phyloP scores from a whole-genome alignment of 2,888 invertebrate species.

The Hermaeophaga mercurialis region DNA sequence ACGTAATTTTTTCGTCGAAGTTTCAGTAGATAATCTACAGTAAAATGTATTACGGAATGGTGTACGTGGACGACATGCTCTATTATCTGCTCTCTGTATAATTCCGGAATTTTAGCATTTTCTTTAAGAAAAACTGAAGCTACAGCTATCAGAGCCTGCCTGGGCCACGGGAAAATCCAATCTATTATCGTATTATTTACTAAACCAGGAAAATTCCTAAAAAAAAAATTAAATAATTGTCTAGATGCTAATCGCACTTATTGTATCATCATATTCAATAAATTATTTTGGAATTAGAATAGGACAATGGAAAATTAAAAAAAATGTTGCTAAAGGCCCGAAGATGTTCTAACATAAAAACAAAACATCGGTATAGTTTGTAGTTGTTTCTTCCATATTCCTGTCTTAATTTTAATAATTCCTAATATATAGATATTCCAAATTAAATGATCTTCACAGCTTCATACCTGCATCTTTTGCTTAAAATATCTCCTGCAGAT shows the following conservation, averaged over 20 bases:
- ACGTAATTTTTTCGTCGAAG: constrained; percentile 84
- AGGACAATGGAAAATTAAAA: too few relatives aligned
- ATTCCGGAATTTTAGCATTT: constrained; percentile 54
- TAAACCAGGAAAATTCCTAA: constrained; percentile 85
- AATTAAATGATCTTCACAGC: too few relatives aligned
- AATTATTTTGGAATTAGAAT: too few relatives aligned
- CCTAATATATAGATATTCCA: too few relatives aligned
- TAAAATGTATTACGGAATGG: constrained; percentile 72
- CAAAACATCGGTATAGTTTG: too few relatives aligned
- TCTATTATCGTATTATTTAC: constrained; percentile 92
- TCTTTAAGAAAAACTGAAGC: constrained; percentile 84
- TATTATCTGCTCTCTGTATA: constrained; percentile 69
- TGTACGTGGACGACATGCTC: constrained; percentile 89
- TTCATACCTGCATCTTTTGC: constrained; percentile 69
- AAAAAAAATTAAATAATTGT: background rate
- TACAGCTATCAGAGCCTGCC: constrained; percentile 85
- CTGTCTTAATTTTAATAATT: too few relatives aligned
- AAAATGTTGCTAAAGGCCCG: too few relatives aligned
- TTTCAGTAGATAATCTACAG: constrained; percentile 72
- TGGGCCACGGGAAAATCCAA: constrained; percentile 94
- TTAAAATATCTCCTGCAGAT: constrained; percentile 79
- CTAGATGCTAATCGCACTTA: background rate
- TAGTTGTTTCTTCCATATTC: too few relatives aligned
- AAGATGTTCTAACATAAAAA: too few relatives aligned
- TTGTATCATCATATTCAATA: too few relatives aligned